Evolutionary conservation across 2,888 invertebrate genomes (phyloP).

Genomic region (Carpatolechia fugitivella): DNA sequence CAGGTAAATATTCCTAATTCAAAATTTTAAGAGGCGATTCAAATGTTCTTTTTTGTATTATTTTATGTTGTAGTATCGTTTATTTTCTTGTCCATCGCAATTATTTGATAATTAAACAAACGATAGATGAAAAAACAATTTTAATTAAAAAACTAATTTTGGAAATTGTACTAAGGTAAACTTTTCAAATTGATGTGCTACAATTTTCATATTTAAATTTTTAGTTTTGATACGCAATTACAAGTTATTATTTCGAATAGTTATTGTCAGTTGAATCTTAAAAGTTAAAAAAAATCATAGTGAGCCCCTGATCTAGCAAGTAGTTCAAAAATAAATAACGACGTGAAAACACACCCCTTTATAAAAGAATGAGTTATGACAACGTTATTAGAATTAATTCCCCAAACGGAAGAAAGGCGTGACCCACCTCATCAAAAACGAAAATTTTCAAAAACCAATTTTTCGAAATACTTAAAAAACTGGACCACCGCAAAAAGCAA

Average conservation of each 20-base stretch:
- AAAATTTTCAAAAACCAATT: conserved; percentile 36
- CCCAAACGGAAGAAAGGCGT: conserved; percentile 47
- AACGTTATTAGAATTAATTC: conserved; percentile 55
- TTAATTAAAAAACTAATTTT: too few relatives aligned
- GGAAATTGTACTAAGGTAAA: too few relatives aligned
- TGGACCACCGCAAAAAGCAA: conserved; percentile 32
- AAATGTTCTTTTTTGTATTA: neutral
- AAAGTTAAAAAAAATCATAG: neutral
- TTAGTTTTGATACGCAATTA: too few relatives aligned
- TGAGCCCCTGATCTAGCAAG: neutral
- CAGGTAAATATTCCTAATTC: neutral
- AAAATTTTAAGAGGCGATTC: neutral
- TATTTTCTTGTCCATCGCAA: too few relatives aligned
- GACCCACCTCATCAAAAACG: conserved; percentile 41
- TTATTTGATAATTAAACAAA: too few relatives aligned
- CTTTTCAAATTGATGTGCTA: too few relatives aligned
- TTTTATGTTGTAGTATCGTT: too few relatives aligned
- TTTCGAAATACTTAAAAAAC: conserved; percentile 34
- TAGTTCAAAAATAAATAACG: conserved; percentile 50
- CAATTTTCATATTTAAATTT: too few relatives aligned
- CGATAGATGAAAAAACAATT: too few relatives aligned
- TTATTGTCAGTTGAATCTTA: too few relatives aligned
- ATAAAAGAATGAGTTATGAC: conserved; percentile 52
- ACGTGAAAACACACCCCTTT: conserved; percentile 53
- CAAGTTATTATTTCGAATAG: too few relatives aligned